phyloP scores from a whole-genome alignment of 2,113 vertebrate genomes.

The Oryzias melastigma region DNA sequence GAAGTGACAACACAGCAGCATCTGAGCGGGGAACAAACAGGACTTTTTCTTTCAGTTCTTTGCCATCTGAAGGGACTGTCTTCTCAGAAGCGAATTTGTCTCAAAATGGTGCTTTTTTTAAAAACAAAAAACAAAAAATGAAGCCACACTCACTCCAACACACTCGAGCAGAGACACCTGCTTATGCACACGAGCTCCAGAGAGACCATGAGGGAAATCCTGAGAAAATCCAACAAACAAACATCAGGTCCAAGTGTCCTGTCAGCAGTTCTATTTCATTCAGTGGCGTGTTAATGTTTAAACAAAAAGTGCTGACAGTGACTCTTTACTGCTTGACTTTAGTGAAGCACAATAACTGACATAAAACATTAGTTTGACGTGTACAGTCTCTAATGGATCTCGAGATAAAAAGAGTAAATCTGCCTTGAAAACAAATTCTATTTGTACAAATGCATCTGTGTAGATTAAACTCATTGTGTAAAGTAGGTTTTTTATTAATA shows the following conservation, averaged over 20 bases:
- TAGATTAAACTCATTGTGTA: slow-evolving; percentile 65
- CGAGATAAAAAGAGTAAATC: slow-evolving; percentile 38
- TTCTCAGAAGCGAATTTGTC: slow-evolving; percentile 67
- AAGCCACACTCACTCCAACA: slow-evolving; percentile 48
- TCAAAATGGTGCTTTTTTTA: slow-evolving; percentile 81
- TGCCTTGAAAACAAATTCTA: slow-evolving; percentile 54
- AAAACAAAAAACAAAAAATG: slow-evolving; percentile 48
- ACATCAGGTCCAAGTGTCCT: slow-evolving; percentile 55
- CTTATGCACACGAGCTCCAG: slow-evolving; percentile 39
- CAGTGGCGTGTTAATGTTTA: slow-evolving; percentile 66
- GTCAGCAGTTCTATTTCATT: slow-evolving; percentile 67
- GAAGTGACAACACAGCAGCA: slow-evolving; percentile 35
- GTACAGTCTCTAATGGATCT: slow-evolving; percentile 28
- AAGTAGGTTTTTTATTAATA: slow-evolving; percentile 57
- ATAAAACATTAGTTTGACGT: slow-evolving; percentile 37
- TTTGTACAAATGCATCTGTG: slow-evolving; percentile 55
- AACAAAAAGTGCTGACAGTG: slow-evolving; percentile 42
- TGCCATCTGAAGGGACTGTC: slow-evolving; percentile 59
- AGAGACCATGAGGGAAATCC: slow-evolving; percentile 49
- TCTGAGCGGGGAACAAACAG: slow-evolving; percentile 47
- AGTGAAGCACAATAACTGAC: slow-evolving; percentile 57
- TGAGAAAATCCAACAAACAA: slow-evolving; percentile 27
- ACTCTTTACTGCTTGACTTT: slow-evolving; percentile 59
- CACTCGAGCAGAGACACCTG: slow-evolving; percentile 31
- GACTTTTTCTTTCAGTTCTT: slow-evolving; percentile 41